Conservation (phyloP, 2,113 vertebrate genomes). For the Syrmaticus mikado region DNA sequence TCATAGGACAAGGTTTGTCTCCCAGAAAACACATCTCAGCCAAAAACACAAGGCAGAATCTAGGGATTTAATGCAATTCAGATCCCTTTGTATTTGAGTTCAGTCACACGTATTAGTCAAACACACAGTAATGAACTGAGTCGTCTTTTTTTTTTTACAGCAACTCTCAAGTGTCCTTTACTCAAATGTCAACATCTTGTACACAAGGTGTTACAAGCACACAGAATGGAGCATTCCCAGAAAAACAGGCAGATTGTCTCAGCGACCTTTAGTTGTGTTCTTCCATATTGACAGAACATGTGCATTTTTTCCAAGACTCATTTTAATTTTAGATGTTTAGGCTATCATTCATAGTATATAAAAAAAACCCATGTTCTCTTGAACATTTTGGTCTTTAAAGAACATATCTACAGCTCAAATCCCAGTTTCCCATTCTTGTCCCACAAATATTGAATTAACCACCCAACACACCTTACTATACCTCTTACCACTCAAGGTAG, state of each 20-base stretch:
- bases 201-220: slow-evolving; percentile 59
- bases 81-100: not conserved
- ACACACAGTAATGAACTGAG: not conserved
- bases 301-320: slow-evolving; percentile 6
- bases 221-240: slow-evolving; percentile 11
- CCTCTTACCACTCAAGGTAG: not conserved
- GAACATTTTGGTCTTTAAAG: slow-evolving; percentile 43
- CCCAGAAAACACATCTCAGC: not conserved
- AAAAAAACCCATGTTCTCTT: not conserved
- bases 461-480: not conserved
- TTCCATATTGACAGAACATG: not conserved
- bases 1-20: not conserved
- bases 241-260: slow-evolving; percentile 61
- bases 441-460: not conserved
- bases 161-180: slow-evolving; percentile 61
- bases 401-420: slow-evolving; percentile 5
- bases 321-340: slow-evolving; percentile 58
- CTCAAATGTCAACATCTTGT: slow-evolving; percentile 72
- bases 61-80: not conserved
- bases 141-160: slow-evolving; percentile 24
- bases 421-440: not conserved
- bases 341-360: slow-evolving; percentile 36
- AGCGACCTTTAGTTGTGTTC: slow-evolving; percentile 60
- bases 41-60: not conserved
- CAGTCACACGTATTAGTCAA: not conserved